A percentile compares a stretch with the other conserved stretches of the same genome.
Conservation (phyloP, 2,888 invertebrate species). For the Pseudococcus jackbeardsleyi region DNA sequence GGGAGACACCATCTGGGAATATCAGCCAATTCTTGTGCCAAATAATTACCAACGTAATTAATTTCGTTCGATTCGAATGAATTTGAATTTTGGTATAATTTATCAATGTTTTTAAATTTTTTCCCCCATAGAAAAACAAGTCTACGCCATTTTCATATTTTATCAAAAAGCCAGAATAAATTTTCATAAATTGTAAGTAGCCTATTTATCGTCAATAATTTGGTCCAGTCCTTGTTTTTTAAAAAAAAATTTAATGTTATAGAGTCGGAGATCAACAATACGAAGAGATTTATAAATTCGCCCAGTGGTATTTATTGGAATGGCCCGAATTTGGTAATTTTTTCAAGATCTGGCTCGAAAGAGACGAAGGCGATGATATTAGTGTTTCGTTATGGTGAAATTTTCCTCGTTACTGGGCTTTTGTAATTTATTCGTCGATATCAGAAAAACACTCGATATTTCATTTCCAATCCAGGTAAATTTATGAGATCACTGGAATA, state of each 20-base stretch:
- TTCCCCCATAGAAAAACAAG: not conserved
- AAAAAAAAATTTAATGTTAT: no score
- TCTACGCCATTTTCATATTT: slow-evolving; percentile 31
- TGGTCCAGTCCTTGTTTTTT: no score
- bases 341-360: not conserved
- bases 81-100: not conserved
- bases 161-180: slow-evolving; percentile 23
- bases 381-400: not conserved
- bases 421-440: no score
- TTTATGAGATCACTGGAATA: no score
- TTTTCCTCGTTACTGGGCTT: not conserved
- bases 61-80: not conserved
- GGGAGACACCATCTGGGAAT: slow-evolving; percentile 6
- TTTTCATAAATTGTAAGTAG: slow-evolving; percentile 33
- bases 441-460: no score
- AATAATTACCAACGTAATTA: not conserved
- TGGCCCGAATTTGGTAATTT: slow-evolving; percentile 43
- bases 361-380: not conserved
- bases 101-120: not conserved
- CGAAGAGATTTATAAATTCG: slow-evolving; percentile 1
- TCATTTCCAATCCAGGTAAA: no score
- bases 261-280: slow-evolving; percentile 1
- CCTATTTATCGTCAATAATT: not conserved
- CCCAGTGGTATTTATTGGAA: not conserved
- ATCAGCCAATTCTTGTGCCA: not conserved